Evolutionary conservation across 2,113 vertebrate species (phyloP), one percentile per base, ranked within the genome.

Genomic region (Prochilodus magdalenae): DNA sequence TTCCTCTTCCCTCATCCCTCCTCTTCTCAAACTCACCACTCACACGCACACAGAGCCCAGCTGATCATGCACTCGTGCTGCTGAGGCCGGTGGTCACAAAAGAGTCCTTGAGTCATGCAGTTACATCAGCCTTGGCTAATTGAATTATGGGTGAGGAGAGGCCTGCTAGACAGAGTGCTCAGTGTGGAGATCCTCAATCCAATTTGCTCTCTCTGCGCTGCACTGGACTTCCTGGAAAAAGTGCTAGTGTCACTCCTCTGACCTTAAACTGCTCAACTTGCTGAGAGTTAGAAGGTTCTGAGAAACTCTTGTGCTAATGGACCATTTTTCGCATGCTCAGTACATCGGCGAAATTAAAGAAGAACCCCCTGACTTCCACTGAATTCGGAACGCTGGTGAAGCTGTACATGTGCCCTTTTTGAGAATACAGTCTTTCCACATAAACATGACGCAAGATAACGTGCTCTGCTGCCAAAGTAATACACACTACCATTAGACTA

Each of bases 101-200:
- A 85, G 79, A 73, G 66, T 74, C 70, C 80, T 83, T 90, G 86
- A 90, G 84, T 90, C 80, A 75, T 60, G 65, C 12, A 44, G 79
- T 92, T 89, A 91, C 83, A 82, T 90, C 89, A 86, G 84, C 85
- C 76, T 86, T 73, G 77, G 87, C 87, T 93, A 88, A 93, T 73
- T 91, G 73, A 89, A 90, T 93, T 91, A 88, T 78, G 79, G 47
- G 75, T 76, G 74, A 66, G 76, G 67, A 80, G 77, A 81, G 82
- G 66, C 76, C 67, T 0, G 57, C 65, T 30, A 84, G 70, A 92
- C 84, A 90, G 85, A 89, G 83, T 11, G 13, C 71, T 79, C 84
- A 89, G 81, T 91, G 89, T 90, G 72, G 81, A 75, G 83, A 83
- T 84, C 49, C 76, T 73, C 71, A 86, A 89, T 88, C 87, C 73